phyloP scores from a whole-genome alignment of 1,140 invertebrate genomes.

The Hypsibius dujardini region DNA sequence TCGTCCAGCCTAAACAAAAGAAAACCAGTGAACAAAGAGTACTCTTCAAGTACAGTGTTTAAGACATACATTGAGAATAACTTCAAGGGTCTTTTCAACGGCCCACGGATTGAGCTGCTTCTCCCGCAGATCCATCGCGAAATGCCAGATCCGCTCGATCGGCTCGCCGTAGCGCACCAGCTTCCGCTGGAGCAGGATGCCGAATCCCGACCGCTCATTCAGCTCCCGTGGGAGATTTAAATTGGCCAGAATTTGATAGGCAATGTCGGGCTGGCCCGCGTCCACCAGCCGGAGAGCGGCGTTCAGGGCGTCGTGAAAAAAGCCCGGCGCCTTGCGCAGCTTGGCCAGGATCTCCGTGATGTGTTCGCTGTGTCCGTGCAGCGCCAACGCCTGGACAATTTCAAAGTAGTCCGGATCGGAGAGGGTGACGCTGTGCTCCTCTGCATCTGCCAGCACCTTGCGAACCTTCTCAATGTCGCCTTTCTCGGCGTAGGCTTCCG shows the following conservation, averaged over 20 bases:
- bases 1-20: neutral
- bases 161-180: constrained; percentile 19
- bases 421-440: constrained; percentile 44
- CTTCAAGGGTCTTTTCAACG: neutral
- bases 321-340: constrained; percentile 43
- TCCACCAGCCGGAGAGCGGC: constrained; percentile 49
- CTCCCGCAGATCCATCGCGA: neutral
- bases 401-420: constrained; percentile 50
- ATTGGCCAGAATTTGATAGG: constrained; percentile 34
- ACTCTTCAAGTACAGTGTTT: too few species aligned
- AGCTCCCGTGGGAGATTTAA: constrained; percentile 20
- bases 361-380: constrained; percentile 43
- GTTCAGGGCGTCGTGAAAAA: constrained; percentile 53
- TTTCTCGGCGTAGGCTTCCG: constrained; percentile 51
- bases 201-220: constrained; percentile 16
- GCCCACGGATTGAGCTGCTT: neutral
- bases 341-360: constrained; percentile 43
- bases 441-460: constrained; percentile 37
- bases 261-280: constrained; percentile 43
- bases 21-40: neutral
- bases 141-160: constrained; percentile 13
- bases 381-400: constrained; percentile 45
- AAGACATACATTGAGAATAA: neutral
- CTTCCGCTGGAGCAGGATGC: constrained; percentile 15
- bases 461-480: constrained; percentile 48